phyloP scores from a whole-genome alignment of 2,797 vertebrate genomes.

The Typhlichthys subterraneus region DNA sequence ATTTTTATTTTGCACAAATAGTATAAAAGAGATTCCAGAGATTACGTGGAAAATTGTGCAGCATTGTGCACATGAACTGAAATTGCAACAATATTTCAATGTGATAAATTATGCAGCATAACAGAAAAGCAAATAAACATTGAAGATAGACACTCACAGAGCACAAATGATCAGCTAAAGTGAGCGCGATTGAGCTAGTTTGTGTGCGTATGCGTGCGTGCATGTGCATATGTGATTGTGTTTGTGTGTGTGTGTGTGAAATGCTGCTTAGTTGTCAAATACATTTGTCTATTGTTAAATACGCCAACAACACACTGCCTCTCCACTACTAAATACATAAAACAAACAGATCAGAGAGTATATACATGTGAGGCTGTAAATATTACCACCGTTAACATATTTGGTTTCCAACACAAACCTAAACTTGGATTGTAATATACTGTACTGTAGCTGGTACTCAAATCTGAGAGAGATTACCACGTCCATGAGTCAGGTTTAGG shows the following conservation, averaged over 20 bases:
- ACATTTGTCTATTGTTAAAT: conserved; percentile 16
- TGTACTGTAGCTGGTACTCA: conserved; percentile 22
- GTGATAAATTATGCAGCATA: conserved; percentile 12
- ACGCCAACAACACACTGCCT: not conserved
- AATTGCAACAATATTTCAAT: conserved; percentile 24
- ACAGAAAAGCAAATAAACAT: conserved; percentile 15
- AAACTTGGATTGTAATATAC: conserved; percentile 10
- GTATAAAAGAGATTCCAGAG: conserved; percentile 28
- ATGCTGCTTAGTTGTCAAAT: conserved; percentile 15
- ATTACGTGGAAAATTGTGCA: conserved; percentile 19
- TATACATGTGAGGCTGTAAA: too few species aligned
- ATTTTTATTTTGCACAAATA: conserved; percentile 16
- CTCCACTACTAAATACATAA: conserved; percentile 3
- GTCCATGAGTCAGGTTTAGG: conserved; percentile 32
- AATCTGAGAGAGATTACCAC: conserved; percentile 21
- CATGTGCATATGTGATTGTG: conserved; percentile 8
- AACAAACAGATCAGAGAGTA: too few species aligned
- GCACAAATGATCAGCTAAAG: conserved; percentile 24
- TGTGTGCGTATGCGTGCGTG: conserved; percentile 7
- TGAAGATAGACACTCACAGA: conserved; percentile 19
- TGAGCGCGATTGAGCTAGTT: too few species aligned
- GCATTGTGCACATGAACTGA: not conserved
- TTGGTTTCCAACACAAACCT: conserved; percentile 7
- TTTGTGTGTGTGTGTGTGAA: conserved; percentile 15
- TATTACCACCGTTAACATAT: conserved; percentile 4